Evolutionary conservation across 2,888 invertebrate species (phyloP).

Genomic region (Brachylomia viminalis): DNA sequence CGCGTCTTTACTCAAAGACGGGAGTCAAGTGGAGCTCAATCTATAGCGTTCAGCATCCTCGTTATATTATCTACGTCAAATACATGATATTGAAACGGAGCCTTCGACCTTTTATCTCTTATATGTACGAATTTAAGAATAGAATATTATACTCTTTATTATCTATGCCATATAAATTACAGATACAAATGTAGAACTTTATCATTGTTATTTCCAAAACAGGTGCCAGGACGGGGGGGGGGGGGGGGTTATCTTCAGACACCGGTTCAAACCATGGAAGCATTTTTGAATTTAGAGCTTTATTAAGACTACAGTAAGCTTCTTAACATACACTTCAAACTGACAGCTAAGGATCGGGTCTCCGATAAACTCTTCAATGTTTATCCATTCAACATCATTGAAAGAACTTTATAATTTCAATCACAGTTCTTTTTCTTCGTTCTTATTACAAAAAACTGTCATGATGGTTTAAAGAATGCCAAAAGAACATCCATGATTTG

Average conservation of each 20-base stretch:
- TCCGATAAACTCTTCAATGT: neutral
- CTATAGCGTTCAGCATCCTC: slow-evolving; percentile 25
- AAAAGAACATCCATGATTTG: neutral
- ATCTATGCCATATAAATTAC: neutral
- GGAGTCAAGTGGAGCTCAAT: slow-evolving; percentile 53
- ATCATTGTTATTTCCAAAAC: neutral
- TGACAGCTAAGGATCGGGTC: neutral
- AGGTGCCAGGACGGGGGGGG: too few relatives aligned
- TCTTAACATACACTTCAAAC: neutral
- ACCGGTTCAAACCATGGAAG: neutral
- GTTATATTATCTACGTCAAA: slow-evolving; percentile 41
- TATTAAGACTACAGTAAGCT: neutral
- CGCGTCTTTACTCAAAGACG: slow-evolving; percentile 34
- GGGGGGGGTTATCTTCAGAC: neutral
- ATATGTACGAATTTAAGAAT: neutral
- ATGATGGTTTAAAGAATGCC: neutral
- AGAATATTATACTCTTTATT: neutral
- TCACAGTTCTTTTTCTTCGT: neutral
- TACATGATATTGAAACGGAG: slow-evolving; percentile 32
- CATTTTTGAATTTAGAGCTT: neutral
- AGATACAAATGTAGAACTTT: neutral
- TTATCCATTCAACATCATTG: neutral
- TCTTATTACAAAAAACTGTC: neutral
- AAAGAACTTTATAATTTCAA: neutral
- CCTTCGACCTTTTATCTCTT: neutral